Evolutionary conservation across 2,888 invertebrate species (phyloP).

Genomic region (Neria commutata): DNA sequence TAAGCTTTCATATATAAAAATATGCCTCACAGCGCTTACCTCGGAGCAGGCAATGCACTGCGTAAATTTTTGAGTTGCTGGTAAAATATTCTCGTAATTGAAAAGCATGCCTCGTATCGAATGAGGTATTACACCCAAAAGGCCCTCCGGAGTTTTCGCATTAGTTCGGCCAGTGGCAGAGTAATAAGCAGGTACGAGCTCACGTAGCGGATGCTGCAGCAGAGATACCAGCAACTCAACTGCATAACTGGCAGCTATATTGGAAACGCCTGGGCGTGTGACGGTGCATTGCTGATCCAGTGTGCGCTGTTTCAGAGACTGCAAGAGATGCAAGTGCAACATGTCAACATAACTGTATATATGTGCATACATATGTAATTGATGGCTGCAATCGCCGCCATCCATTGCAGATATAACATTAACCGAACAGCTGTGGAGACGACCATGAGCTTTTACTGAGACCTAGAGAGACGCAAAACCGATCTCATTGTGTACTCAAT

Average conservation of each 20-base stretch:
- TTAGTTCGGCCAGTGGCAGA: slow-evolving; percentile 40
- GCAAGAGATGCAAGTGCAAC: too few relatives aligned
- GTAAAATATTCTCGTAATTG: slow-evolving; percentile 79
- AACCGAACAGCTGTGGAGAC: not conserved
- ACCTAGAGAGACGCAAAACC: too few relatives aligned
- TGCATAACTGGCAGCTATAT: slow-evolving; percentile 87
- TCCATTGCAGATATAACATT: not conserved
- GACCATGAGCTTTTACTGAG: too few relatives aligned
- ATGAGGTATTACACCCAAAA: slow-evolving; percentile 88
- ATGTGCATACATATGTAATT: not conserved
- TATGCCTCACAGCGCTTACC: slow-evolving; percentile 40
- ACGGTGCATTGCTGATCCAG: slow-evolving; percentile 99
- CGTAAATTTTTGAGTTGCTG: slow-evolving; percentile 83
- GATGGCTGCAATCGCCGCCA: not conserved
- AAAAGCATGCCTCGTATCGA: slow-evolving; percentile 91
- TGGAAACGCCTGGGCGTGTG: slow-evolving; percentile 90
- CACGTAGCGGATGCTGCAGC: slow-evolving; percentile 79
- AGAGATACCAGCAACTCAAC: slow-evolving; percentile 88
- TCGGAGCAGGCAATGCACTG: slow-evolving; percentile 93
- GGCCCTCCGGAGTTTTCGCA: slow-evolving; percentile 64
- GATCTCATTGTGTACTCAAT: too few relatives aligned
- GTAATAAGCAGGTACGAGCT: slow-evolving; percentile 71
- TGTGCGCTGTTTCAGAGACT: slow-evolving; percentile 90
- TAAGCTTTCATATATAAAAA: not conserved
- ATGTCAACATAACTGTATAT: not conserved